Conservation (phyloP, 2,888 invertebrate genomes). For the Luperina nickerlii region DNA sequence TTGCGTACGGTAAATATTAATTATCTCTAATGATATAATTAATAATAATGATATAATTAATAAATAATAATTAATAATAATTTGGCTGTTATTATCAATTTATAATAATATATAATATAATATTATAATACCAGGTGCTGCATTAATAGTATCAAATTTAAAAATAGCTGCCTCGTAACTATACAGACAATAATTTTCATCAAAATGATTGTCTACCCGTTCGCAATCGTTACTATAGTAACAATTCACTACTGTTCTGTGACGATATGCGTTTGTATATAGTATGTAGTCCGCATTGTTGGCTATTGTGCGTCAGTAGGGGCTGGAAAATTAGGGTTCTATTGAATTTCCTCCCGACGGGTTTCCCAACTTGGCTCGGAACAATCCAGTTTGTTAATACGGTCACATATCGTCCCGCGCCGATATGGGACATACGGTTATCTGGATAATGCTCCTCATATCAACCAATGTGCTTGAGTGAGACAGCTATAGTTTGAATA, state of each 20-base stretch:
- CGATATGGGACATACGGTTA: conserved; percentile 57
- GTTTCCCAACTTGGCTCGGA: conserved; percentile 69
- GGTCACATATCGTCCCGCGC: conserved; percentile 69
- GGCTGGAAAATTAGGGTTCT: conserved; percentile 76
- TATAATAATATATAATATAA: too few relatives aligned
- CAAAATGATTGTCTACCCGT: neutral
- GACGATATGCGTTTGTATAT: conserved; percentile 37
- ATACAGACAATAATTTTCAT: neutral
- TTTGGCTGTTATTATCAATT: conserved; percentile 31
- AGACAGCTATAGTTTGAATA: conserved; percentile 50
- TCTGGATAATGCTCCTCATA: conserved; percentile 50
- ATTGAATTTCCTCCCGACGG: conserved; percentile 74
- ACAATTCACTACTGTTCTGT: conserved; percentile 24
- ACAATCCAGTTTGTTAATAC: conserved; percentile 79
- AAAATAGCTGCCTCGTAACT: conserved; percentile 20
- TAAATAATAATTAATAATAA: too few relatives aligned
- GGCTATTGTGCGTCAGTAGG: conserved; percentile 67
- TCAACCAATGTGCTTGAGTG: conserved; percentile 43
- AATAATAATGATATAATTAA: too few relatives aligned
- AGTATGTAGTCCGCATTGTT: conserved; percentile 52
- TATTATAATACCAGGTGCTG: conserved; percentile 1
- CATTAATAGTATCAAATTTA: conserved; percentile 17
- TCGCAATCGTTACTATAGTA: conserved; percentile 1
- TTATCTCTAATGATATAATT: conserved; percentile 42
- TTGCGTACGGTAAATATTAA: conserved; percentile 2